A percentile compares a stretch with the other conserved stretches of the same genome.
Conservation (phyloP, 2,113 vertebrate species). For the Lophotis ruficrista region DNA sequence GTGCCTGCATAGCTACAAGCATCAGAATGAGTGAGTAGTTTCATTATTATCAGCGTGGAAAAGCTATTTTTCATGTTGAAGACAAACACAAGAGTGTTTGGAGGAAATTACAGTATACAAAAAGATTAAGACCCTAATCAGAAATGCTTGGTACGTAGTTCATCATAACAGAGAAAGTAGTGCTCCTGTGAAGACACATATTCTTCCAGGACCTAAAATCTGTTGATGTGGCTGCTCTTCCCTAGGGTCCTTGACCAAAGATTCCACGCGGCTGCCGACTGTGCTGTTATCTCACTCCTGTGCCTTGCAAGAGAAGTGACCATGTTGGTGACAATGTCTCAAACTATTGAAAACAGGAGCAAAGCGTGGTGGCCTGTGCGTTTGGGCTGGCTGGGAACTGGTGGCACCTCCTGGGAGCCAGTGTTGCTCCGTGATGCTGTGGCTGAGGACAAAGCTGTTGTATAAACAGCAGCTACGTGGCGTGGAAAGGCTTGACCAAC, state of each 20-base stretch:
- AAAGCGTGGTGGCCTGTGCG: neutral
- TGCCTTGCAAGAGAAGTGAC: neutral
- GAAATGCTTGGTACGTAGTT: neutral
- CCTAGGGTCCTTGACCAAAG: neutral
- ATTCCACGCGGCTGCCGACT: neutral
- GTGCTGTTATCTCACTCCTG: neutral
- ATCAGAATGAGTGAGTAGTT: neutral
- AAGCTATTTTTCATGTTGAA: neutral
- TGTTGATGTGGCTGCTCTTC: neutral
- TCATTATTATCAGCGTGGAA: neutral
- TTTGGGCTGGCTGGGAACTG: neutral
- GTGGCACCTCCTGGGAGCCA: neutral
- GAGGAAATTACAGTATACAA: neutral
- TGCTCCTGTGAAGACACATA: neutral
- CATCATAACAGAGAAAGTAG: neutral
- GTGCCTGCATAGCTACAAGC: neutral
- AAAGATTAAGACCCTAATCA: slow-evolving; percentile 11
- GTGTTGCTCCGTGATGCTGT: neutral
- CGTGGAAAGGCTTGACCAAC: neutral
- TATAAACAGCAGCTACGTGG: neutral
- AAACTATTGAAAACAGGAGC: neutral
- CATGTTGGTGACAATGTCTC: neutral
- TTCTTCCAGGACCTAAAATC: neutral
- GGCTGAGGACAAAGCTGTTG: neutral
- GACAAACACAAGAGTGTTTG: neutral